Evolutionary conservation across 2,888 invertebrate genomes (phyloP).

Genomic region (Ferdinandea cuprea): DNA sequence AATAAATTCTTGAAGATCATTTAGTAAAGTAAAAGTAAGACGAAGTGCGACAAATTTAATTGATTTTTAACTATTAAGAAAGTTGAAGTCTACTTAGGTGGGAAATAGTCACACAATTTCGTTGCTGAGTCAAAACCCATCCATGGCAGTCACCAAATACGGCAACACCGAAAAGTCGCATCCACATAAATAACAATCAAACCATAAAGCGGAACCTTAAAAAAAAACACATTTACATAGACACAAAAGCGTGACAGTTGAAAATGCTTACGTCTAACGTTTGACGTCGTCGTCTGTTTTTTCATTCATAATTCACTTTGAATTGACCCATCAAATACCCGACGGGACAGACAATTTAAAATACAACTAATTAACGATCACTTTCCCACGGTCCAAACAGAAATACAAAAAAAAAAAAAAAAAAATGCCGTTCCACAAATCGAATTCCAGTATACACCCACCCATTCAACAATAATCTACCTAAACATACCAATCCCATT

Average conservation of each 20-base stretch:
- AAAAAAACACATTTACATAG: constrained; percentile 2
- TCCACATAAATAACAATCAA: not conserved
- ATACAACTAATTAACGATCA: constrained; percentile 63
- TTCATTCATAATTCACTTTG: constrained; percentile 61
- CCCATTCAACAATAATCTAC: constrained; percentile 51
- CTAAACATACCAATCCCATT: constrained; percentile 59
- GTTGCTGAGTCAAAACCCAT: too few species aligned
- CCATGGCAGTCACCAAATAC: not conserved
- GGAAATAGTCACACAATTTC: too few species aligned
- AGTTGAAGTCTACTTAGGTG: too few species aligned
- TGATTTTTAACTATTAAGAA: too few species aligned
- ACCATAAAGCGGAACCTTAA: not conserved
- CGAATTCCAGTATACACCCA: constrained; percentile 70
- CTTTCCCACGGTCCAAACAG: constrained; percentile 65
- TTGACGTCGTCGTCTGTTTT: constrained; percentile 45
- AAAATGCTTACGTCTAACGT: not conserved
- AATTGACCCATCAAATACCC: constrained; percentile 57
- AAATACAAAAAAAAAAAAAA: not conserved
- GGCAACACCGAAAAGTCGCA: not conserved
- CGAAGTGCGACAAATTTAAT: too few species aligned
- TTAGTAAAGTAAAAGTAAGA: too few species aligned
- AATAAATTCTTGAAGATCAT: too few species aligned
- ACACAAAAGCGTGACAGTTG: constrained; percentile 12
- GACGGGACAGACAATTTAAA: constrained; percentile 43
- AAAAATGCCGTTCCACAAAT: constrained; percentile 65